Base-by-base conservation (phyloP, 2,113 vertebrate species). In the Microcebus lehilahytsara region DNA sequence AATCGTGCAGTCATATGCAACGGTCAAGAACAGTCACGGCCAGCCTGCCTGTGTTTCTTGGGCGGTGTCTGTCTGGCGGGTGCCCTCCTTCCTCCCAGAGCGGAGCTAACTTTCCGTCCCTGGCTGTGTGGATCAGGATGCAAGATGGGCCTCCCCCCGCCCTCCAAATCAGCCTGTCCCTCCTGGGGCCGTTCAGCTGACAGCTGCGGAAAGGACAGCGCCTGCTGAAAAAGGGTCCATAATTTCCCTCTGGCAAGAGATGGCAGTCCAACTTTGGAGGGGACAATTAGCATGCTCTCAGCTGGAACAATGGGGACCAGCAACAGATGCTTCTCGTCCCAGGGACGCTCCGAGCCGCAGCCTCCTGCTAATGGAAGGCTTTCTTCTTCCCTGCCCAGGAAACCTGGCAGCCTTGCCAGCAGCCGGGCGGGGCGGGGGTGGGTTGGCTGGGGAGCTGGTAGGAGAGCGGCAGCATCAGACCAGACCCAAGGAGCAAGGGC, bases 241-340 rank as follows among this genome's bases (percentile, higher is more conserved):
- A 95, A 98, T 98, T 97, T 97, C 98, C 92, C 97, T 96, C 91
- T 97, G 92, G 91, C 96, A 96, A 97, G 98, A 97, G 97, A 97
- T 96, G 42, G 58, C 94, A 51, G 97, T 97, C 91, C 98, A 98
- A 97, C 85, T 64, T 98, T 87, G 98, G 95, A 97, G 98, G 53
- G 98, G 95, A 98, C 95, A 98, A 98, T 98, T 98, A 97, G 97
- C 96, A 53, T 78, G 97, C 97, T 96, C 97, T 89, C 72, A 91
- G 97, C 72, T 94, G 97, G 96, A 98, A 98, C 96, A 98, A 97
- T 97, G 96, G 96, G 78, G 89, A 79, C 91, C 84, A 97, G 97
- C 97, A 97, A 98, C 98, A 98, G 98, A 98, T 98, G 98, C 98
- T 98, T 98, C 96, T 98, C 2, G 0, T 97, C 97, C 96, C 74